Conservation (phyloP, 2,888 invertebrate genomes). For the Chironomus tentans region DNA sequence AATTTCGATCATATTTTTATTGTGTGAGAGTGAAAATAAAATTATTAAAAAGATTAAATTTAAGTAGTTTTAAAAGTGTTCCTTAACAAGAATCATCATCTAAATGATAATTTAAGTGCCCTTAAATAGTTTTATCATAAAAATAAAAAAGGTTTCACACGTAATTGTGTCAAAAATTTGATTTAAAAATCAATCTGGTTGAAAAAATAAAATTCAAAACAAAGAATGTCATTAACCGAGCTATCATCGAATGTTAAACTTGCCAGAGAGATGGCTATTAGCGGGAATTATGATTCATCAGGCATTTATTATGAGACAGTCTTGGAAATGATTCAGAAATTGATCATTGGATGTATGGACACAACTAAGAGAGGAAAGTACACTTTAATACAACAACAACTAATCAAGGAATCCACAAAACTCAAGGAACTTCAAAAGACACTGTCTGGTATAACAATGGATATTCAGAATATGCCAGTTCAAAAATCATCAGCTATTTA, state of each 20-base stretch:
- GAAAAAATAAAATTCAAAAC: neutral
- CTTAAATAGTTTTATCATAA: neutral
- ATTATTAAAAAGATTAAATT: neutral
- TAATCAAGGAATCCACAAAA: constrained; percentile 82
- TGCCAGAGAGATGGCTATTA: constrained; percentile 88
- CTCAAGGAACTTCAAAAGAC: constrained; percentile 58
- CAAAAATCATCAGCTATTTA: constrained; percentile 5
- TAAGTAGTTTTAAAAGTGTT: neutral
- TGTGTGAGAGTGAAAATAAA: neutral
- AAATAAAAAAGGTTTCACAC: neutral
- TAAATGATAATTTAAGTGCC: neutral
- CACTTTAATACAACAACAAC: constrained; percentile 83
- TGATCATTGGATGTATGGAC: constrained; percentile 71
- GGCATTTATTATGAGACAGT: constrained; percentile 89
- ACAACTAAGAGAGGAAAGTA: constrained; percentile 76
- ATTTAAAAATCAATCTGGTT: constrained; percentile 13
- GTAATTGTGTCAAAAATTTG: neutral
- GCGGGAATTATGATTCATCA: constrained; percentile 92
- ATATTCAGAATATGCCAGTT: constrained; percentile 41
- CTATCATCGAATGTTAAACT: constrained; percentile 91
- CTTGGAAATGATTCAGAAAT: constrained; percentile 80
- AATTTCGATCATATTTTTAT: neutral
- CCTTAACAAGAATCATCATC: neutral
- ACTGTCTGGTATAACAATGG: constrained; percentile 40
- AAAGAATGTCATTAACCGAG: constrained; percentile 45